phyloP scores from a whole-genome alignment of 2,797 vertebrate species.

The Nyctalus aviator region DNA sequence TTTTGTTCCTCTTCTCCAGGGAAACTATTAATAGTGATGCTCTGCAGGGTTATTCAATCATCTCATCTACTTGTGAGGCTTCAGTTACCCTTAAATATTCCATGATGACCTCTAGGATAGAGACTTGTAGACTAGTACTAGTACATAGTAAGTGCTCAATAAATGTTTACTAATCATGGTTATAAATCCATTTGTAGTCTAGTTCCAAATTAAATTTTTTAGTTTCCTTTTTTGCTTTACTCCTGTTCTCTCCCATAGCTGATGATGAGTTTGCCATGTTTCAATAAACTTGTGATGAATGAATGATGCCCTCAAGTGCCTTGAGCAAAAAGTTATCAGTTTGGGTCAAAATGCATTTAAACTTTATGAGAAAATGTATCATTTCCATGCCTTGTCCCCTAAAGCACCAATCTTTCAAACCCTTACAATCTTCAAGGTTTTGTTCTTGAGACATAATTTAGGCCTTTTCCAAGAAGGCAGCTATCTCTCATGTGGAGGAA shows the following conservation, averaged over 20 bases:
- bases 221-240: background rate
- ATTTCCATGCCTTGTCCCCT: constrained; percentile 68
- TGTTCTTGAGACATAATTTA: constrained; percentile 30
- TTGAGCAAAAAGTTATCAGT: constrained; percentile 61
- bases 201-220: background rate
- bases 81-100: background rate
- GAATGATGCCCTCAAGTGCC: constrained; percentile 5
- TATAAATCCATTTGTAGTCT: background rate
- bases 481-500: background rate
- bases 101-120: background rate
- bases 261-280: background rate
- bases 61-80: background rate
- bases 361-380: constrained; percentile 78
- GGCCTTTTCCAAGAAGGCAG: background rate
- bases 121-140: background rate
- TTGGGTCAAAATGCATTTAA: constrained; percentile 70
- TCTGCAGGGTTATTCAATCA: background rate
- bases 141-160: background rate
- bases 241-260: background rate
- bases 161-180: background rate
- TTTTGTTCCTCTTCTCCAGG: background rate
- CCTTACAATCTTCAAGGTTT: background rate
- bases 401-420: constrained; percentile 47
- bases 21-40: background rate
- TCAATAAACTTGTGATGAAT: constrained; percentile 69